Percentiles rank a stretch among this genome's conserved stretches.
These are phyloP conservation scores for Maniola hyperantus DNA, from an alignment of 2,888 invertebrate genomes.

Conservation along the genomic window DNA sequence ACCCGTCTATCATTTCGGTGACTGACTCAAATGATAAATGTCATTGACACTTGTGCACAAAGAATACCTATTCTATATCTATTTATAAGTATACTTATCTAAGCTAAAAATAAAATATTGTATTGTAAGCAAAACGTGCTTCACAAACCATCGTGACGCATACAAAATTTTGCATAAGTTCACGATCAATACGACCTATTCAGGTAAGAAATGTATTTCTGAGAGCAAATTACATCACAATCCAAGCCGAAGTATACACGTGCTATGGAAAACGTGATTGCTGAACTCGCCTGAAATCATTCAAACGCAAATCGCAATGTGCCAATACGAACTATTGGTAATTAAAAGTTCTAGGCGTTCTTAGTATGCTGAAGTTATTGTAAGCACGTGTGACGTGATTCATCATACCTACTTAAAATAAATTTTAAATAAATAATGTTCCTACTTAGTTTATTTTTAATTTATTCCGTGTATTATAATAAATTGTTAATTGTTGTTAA, in stretches of 20 bases:
- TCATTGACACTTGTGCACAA: too few species aligned
- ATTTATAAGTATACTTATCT: neutral
- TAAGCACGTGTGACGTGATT: constrained; percentile 13
- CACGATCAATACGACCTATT: neutral
- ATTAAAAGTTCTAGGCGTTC: constrained; percentile 30
- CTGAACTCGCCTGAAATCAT: constrained; percentile 24
- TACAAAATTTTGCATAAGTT: constrained; percentile 2
- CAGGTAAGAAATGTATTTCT: neutral
- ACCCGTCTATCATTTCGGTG: too few species aligned
- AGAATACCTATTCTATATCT: too few species aligned
- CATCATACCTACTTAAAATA: neutral
- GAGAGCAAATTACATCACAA: constrained; percentile 9
- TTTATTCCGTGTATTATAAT: too few species aligned
- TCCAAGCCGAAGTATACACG: constrained; percentile 12
- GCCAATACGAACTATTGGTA: constrained; percentile 10
- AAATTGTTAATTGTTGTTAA: too few species aligned
- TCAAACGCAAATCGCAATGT: constrained; percentile 24
- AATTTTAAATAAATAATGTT: neutral
- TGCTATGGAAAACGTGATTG: constrained; percentile 11
- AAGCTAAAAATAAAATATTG: neutral
- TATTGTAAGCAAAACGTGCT: neutral
- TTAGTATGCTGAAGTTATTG: constrained; percentile 10
- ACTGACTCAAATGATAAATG: too few species aligned
- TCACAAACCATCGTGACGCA: neutral
- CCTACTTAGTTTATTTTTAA: too few species aligned